Evolutionary conservation across 2,113 vertebrate species (phyloP), one percentile per base, ranked within the genome.

Genomic region (Argyrosomus japonicus): DNA sequence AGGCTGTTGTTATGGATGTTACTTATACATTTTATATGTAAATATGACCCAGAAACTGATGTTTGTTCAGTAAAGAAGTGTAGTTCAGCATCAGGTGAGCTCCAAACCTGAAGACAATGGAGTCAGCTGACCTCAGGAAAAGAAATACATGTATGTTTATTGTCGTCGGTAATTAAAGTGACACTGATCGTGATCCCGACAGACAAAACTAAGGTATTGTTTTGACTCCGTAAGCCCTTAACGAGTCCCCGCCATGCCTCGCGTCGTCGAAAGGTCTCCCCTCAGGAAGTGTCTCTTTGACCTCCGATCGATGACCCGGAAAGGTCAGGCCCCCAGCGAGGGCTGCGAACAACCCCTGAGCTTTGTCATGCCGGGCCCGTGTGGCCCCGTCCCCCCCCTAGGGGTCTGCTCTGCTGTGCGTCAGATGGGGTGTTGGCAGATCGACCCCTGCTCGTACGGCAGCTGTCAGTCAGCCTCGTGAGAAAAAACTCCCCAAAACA

Each of bases 271-370:
- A 91, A 94, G 92, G 92, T 94, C 92, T 92, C 93, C 86, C 91
- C 91, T 92, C 91, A 94, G 94, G 93, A 94, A 94, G 86, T 90
- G 86, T 89, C 88, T 91, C 54, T 92, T 91, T 95, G 94, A 95
- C 94, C 94, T 90, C 79, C 78, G 62, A 93, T 94, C 94, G 91
- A 95, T 95, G 95, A 94, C 93, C 92, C 81, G 56, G 85, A 95
- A 96, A 96, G 95, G 93, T 94, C 92, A 85, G 73, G 88, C 91
- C 91, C 92, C 90, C 93, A 81, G 86, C 74, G 45, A 87, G 88
- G 88, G 75, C 85, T 86, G 86, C 75, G 70, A 91, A 90, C 87
- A 87, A 81, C 85, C 88, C 89, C 86, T 64, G 87, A 82, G 88
- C 82, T 87, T 86, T 88, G 84, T 87, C 89, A 77, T 50, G 75